Evolutionary conservation across 2,797 vertebrate genomes (phyloP).

Genomic region (Alfaro cultratus): DNA sequence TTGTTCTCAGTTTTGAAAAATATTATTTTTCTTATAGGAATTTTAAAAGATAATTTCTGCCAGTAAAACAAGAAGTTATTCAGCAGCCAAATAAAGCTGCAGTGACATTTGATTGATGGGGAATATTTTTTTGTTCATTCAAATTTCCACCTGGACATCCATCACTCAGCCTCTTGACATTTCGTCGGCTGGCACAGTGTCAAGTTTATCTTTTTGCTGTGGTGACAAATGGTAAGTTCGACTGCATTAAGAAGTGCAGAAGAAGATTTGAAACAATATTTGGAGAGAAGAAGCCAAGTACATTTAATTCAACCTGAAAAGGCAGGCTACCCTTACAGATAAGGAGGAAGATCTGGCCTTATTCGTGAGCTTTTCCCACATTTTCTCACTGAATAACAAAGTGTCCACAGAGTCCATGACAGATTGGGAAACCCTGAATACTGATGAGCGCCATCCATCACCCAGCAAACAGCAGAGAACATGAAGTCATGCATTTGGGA

Average conservation of each 20-base stretch:
- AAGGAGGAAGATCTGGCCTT: constrained; percentile 23
- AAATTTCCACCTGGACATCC: constrained; percentile 27
- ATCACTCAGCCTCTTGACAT: constrained; percentile 43
- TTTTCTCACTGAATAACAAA: constrained; percentile 40
- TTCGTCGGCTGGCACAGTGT: constrained; percentile 8
- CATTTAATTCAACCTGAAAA: constrained; percentile 18
- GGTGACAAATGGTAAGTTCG: constrained; percentile 36
- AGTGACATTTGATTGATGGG: constrained; percentile 31
- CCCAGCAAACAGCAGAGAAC: constrained; percentile 43
- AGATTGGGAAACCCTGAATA: constrained; percentile 52
- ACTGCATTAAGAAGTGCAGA: constrained; percentile 19
- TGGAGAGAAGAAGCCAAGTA: constrained; percentile 3
- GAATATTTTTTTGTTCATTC: constrained; percentile 26
- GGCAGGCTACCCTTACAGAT: constrained; percentile 21
- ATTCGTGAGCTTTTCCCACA: constrained; percentile 34
- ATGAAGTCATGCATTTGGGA: constrained; percentile 50
- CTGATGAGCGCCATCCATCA: constrained; percentile 66
- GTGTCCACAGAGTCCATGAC: constrained; percentile 28
- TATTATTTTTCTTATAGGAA: neutral
- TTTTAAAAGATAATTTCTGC: neutral
- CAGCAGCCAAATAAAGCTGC: constrained; percentile 8
- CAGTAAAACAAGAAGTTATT: constrained; percentile 3
- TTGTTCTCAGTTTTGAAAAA: neutral
- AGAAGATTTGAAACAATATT: constrained; percentile 9
- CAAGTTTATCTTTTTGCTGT: constrained; percentile 27